Conservation (phyloP, 2,797 vertebrate species). For the Argentina silus region DNA sequence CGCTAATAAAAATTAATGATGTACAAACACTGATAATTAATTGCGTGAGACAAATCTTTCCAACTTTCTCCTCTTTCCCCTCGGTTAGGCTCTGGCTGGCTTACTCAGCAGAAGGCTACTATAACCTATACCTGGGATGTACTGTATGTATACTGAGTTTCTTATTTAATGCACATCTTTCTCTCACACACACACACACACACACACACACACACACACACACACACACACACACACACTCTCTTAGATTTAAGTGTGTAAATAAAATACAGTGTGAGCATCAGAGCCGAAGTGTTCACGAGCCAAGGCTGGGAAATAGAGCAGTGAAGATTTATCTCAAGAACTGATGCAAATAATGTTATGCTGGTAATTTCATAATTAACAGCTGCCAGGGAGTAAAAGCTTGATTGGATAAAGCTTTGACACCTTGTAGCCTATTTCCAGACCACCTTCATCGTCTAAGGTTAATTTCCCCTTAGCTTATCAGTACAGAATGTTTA, state of each 20-base stretch:
- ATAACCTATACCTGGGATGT: slow-evolving; percentile 25
- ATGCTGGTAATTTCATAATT: slow-evolving; percentile 44
- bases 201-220: too few relatives aligned
- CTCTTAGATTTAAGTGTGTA: slow-evolving; percentile 42
- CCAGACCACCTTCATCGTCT: not conserved
- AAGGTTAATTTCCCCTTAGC: too few relatives aligned
- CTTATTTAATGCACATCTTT: slow-evolving; percentile 42
- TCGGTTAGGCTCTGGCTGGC: slow-evolving; percentile 39
- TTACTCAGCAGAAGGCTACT: slow-evolving; percentile 62
- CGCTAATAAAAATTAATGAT: slow-evolving; percentile 78
- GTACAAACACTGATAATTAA: slow-evolving; percentile 76
- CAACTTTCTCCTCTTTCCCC: slow-evolving; percentile 38
- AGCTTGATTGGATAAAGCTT: not conserved
- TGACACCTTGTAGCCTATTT: not conserved
- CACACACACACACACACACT: too few relatives aligned
- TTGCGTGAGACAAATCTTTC: slow-evolving; percentile 59
- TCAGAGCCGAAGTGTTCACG: slow-evolving; percentile 48
- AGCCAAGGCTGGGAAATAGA: slow-evolving; percentile 28
- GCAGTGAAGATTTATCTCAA: slow-evolving; percentile 31
- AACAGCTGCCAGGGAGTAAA: slow-evolving; percentile 3
- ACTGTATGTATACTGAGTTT: slow-evolving; percentile 35
- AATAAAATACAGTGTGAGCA: slow-evolving; percentile 35
- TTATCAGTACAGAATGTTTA: not conserved
- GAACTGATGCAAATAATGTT: slow-evolving; percentile 36
- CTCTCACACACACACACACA: too few relatives aligned